Evolutionary conservation across 2,888 invertebrate species (phyloP).

Genomic region (Drosophila niveifrons): DNA sequence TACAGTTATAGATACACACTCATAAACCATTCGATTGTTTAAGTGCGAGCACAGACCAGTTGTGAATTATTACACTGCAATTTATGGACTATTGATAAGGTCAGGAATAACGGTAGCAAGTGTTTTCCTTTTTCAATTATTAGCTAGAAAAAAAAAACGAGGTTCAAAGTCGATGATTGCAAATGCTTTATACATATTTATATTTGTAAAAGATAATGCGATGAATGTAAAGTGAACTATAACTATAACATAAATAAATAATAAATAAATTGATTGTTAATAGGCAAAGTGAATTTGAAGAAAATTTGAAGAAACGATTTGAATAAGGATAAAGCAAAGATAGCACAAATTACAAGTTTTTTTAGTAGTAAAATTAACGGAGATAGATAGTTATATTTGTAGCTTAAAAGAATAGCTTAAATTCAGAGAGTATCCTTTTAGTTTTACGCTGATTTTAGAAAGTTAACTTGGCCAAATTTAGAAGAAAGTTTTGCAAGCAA

Average conservation of each 20-base stretch:
- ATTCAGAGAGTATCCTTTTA: too few relatives aligned
- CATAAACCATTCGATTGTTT: slow-evolving; percentile 53
- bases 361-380: too few relatives aligned
- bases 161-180: slow-evolving; percentile 34
- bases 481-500: too few relatives aligned
- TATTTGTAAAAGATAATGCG: slow-evolving; percentile 14
- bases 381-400: background rate
- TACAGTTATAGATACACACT: slow-evolving; percentile 29
- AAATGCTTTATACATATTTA: slow-evolving; percentile 5
- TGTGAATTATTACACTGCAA: slow-evolving; percentile 64
- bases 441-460: too few relatives aligned
- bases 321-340: background rate
- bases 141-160: background rate
- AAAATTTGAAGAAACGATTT: too few relatives aligned
- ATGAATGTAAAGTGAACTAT: background rate
- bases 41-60: slow-evolving; percentile 23
- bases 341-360: background rate
- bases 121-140: slow-evolving; percentile 8
- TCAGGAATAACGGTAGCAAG: slow-evolving; percentile 55
- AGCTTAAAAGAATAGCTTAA: background rate
- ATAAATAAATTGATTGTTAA: background rate
- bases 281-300: background rate
- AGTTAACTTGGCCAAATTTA: too few relatives aligned
- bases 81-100: slow-evolving; percentile 47
- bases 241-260: background rate